Evolutionary conservation across 2,888 invertebrate genomes (phyloP), one percentile per base, ranked within the genome.

Genomic region (Melieria omissa): DNA sequence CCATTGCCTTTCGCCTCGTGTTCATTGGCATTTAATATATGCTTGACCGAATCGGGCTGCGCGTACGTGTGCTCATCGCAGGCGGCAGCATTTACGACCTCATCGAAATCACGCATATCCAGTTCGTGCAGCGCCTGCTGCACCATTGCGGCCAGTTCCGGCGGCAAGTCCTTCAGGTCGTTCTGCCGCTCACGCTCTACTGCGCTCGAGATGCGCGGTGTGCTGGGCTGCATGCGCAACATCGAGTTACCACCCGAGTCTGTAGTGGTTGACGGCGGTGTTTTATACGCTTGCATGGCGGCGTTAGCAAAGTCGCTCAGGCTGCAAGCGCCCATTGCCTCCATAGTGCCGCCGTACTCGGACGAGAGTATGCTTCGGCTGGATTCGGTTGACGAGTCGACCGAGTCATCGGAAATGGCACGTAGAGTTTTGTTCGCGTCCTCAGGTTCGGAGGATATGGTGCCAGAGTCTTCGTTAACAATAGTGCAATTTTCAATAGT

Each of bases 111-210:
- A 16, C 85, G 82, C 80, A 84, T 78, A 73, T 87, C 87, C 57
- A 86, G 78, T 73, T 88, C 88, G 72, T 88, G 85, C 71, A 89
- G 81, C 3, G 89, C 88, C 84, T 91, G 90, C 77, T 89, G 89
- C 0, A 92, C 91, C 69, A 92, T 84, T 66, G 89, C 88, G 73
- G 91, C 89, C 70, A 92, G 84, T 78, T 91, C 90, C 10, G 89
- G 87, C 4, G 92, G 91, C 74, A 92, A 84, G 77, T 89, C 88
- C 66, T 85, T 84, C 5, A 86, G 78, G 76, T 86, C 86, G 73
- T 86, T 84, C 85, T 88, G 83, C 83, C 90, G 74, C 76, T 87
- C 85, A 47, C 82, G 82, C 79, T 84, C 83, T 14, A 86, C 80
- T 3, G 85, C 80, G 57, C 78, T 82, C n/a, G 83, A 80, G 55